Evolutionary conservation across 2,113 vertebrate species (phyloP).

Genomic region (Muntiacus muntjak): DNA sequence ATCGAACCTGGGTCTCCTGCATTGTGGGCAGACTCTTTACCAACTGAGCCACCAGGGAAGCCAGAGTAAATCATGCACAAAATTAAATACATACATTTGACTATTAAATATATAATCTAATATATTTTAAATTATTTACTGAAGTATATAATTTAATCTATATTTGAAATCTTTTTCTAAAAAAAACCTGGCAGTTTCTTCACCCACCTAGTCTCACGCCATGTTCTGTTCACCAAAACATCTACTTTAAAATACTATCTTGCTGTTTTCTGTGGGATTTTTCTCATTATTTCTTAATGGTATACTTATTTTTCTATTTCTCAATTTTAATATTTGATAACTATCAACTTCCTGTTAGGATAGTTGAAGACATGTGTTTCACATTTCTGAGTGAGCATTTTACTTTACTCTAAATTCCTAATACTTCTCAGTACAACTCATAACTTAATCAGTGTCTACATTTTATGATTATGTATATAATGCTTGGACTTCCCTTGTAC

Average conservation of each 20-base stretch:
- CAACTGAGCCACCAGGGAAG: not conserved
- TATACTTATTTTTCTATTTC: not conserved
- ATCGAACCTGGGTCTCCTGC: not conserved
- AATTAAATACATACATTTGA: not conserved
- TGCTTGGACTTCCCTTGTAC: not conserved
- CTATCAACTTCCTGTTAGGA: not conserved
- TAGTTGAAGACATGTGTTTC: not conserved
- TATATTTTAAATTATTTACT: not conserved
- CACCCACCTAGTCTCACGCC: not conserved
- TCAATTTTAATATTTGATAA: not conserved
- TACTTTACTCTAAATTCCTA: not conserved
- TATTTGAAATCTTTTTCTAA: not conserved
- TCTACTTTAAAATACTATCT: conserved; percentile 3
- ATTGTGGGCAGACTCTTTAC: not conserved
- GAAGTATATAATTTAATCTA: not conserved
- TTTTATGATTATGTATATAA: not conserved
- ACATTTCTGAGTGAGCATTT: not conserved
- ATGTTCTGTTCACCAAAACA: not conserved
- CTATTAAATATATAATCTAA: not conserved
- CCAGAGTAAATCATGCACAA: not conserved
- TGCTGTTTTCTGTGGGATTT: not conserved
- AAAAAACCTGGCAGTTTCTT: not conserved
- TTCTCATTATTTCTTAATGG: not conserved
- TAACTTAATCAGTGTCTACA: not conserved
- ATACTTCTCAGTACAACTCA: not conserved